Base-by-base conservation (phyloP, 2,113 vertebrate genomes). In the Trogon melanurus region DNA sequence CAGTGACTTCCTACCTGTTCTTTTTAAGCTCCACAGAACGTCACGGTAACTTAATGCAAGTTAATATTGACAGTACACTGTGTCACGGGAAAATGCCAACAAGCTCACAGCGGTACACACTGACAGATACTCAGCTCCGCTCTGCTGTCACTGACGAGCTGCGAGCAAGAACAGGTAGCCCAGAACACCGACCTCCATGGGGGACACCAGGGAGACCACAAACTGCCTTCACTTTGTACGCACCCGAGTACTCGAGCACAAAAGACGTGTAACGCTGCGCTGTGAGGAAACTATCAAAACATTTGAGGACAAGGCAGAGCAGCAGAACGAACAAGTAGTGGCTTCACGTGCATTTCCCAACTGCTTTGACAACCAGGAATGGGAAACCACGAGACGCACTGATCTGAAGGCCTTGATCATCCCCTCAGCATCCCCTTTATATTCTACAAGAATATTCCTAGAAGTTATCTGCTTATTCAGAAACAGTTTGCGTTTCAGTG, bases 381-480 rank as follows among this genome's bases (percentile, higher is more conserved):
- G 30, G n/a, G 71, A 88, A 96, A 93, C 90, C 4, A 34, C 56
- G 47, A 94, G 62, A 72, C 13, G 67, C 18, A 9, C 19, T 89
- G 72, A 34, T 89, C 84, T 25, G 70, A 87, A 76, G 83, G 91
- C 76, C 65, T 20, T 16, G 44, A 65, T 4, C 44, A 71, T 17
- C 44, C 15, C 61, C 45, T 80, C 53, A 47, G 30, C 9, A 41
- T 26, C 8, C 48, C 48, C 48, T 73, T 93, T 30, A 65, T 48
- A 48, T 29, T 32, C 69, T 5, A 16, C 1, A 8, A 69, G 61
- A 90, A 83, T 3, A 23, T 91, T 96, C 96, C 95, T 96, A 84
- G 95, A 97, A 97, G 89, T 94, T 75, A 80, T 21, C 91, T 38
- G 75, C 84, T 58, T 78, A 81, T 93, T 85, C 66, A 22, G 70